Percentiles rank a stretch among this genome's conserved stretches.
phyloP scores from a whole-genome alignment of 2,888 invertebrate species.

The Morpho achilles region DNA sequence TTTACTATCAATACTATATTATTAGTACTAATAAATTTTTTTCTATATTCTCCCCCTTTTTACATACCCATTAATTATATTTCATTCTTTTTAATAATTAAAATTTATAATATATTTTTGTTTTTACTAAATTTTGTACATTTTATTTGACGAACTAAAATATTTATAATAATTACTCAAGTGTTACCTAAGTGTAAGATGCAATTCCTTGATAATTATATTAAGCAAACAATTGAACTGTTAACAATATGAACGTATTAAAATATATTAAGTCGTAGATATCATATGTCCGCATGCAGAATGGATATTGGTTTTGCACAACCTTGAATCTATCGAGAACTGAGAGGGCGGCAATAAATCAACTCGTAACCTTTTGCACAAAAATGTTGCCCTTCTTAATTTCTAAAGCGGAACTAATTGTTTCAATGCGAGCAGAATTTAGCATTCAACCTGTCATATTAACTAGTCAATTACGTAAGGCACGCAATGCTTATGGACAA shows the following conservation, averaged over 20 bases:
- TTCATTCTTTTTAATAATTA: too few species aligned
- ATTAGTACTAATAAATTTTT: too few species aligned
- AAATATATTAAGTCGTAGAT: conserved; percentile 28
- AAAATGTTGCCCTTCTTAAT: conserved; percentile 57
- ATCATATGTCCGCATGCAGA: conserved; percentile 44
- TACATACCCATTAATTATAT: too few species aligned
- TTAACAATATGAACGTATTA: not conserved
- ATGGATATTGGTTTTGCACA: conserved; percentile 53
- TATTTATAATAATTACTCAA: too few species aligned
- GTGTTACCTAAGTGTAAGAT: too few species aligned
- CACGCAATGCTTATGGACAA: conserved; percentile 49
- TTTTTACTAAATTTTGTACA: too few species aligned
- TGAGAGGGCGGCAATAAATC: conserved; percentile 47
- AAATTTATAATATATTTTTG: too few species aligned
- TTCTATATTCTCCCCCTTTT: too few species aligned
- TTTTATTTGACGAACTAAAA: too few species aligned
- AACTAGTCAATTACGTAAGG: conserved; percentile 59
- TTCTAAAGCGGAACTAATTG: conserved; percentile 66
- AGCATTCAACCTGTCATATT: conserved; percentile 53
- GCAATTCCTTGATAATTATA: too few species aligned
- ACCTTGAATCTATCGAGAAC: conserved; percentile 64
- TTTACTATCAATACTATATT: not conserved
- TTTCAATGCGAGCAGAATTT: conserved; percentile 42
- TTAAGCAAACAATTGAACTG: too few species aligned
- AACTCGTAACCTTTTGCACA: conserved; percentile 46